Percentiles rank a stretch among this genome's conserved stretches.
phyloP scores from a whole-genome alignment of 2,888 invertebrate genomes.

The Crossocerus cetratus region DNA sequence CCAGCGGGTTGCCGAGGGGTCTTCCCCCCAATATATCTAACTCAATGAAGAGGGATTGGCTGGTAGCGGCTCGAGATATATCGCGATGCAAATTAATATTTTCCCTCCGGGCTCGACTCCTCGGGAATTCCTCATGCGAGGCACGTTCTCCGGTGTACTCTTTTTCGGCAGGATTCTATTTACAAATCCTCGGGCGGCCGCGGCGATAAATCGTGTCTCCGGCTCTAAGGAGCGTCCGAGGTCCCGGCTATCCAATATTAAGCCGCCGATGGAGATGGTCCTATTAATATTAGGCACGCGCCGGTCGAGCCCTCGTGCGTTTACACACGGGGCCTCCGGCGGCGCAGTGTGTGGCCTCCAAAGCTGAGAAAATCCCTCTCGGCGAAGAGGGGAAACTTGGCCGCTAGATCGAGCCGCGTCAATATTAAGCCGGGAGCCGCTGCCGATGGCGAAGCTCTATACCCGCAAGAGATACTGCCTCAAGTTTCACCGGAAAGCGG shows the following conservation, averaged over 20 bases:
- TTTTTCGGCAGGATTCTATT: conserved; percentile 57
- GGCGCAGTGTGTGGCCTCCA: conserved; percentile 32
- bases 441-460: conserved; percentile 19
- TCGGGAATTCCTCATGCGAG: conserved; percentile 20
- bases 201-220: conserved; percentile 62
- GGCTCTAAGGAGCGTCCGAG: conserved; percentile 52
- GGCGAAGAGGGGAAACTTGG: conserved; percentile 55
- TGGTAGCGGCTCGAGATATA: neutral
- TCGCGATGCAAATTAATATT: conserved; percentile 30
- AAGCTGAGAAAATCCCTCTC: conserved; percentile 56
- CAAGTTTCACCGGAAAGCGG: conserved; percentile 36
- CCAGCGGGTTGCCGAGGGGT: neutral
- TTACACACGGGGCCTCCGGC: conserved; percentile 32
- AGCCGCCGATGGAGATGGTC: conserved; percentile 50
- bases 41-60: too few relatives aligned
- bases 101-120: conserved; percentile 10
- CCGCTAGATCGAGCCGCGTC: conserved; percentile 44
- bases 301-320: conserved; percentile 40
- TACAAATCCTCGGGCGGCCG: conserved; percentile 55
- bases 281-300: conserved; percentile 51
- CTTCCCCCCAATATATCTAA: neutral
- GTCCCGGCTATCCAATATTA: conserved; percentile 53
- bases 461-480: conserved; percentile 30
- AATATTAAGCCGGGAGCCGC: conserved; percentile 45
- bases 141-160: conserved; percentile 42